Base-by-base conservation (phyloP, 2,797 vertebrate genomes). In the Enteromius anoplus region DNA sequence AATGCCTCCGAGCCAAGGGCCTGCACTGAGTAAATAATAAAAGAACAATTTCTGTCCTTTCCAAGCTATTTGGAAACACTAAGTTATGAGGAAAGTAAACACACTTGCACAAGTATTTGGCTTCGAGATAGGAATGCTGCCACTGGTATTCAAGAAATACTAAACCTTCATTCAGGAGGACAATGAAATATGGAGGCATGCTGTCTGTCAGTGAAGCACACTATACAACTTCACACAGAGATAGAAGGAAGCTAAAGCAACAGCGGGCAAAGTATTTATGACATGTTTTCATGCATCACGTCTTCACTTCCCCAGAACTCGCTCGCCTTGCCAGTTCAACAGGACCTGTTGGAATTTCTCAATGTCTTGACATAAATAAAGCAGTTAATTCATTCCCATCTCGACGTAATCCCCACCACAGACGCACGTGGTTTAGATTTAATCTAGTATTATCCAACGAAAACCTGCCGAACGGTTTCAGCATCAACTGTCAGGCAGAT, bases 361-460 rank as follows among this genome's bases (percentile, higher is more conserved):
- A 21, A 47, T 29, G 66, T 53, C 79, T 77, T 45, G 76, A 42
- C 79, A 42, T 37, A 21, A 47, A 66, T 76, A 58, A 81, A 62
- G 32, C 8, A 55, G 32, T 53, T 78, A 53, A 70, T 82, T 82
- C 37, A 78, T 40, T 64, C 66, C 65, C 68, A 37, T 42, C 7
- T 3, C n/a, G 32, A 29, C 2, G 34, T 47, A 75, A 79, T 55
- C 76, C 45, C 40, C 58, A 26, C 37, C 69, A 37, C 78, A 70
- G 81, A 77, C 7, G 26, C 81, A 77, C 40, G 10, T 83, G 81
- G 53, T 77, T 58, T 69, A 32, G 37, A 69, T 77, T 83, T 83
- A 70, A 83, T 83, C 75, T 78, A 69, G 73, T 23, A 70, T 83
- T 83, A 83, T 83, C 42, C 65, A 69, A 77, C 81, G 32, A 53